Evolutionary conservation across 2,113 vertebrate species (phyloP).

Genomic region (Gallinago undulata): DNA sequence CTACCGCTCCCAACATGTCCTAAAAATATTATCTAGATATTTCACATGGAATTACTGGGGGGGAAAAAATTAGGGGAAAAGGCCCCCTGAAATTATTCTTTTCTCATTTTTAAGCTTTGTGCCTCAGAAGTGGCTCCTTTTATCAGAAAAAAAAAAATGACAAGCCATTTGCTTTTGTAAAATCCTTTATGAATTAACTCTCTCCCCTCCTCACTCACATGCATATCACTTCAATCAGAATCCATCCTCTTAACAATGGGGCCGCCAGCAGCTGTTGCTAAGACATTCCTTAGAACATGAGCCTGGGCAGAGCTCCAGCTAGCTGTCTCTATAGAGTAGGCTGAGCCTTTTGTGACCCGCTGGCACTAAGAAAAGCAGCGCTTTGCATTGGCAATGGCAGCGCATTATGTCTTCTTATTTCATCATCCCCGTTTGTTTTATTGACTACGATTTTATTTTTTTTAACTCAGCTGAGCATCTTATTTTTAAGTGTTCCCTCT

Average conservation of each 20-base stretch:
- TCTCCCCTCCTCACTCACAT: neutral
- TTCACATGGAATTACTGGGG: neutral
- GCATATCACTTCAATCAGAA: neutral
- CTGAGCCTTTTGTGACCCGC: slow-evolving; percentile 51
- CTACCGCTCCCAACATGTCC: neutral
- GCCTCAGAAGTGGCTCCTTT: neutral
- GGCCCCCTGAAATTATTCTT: neutral
- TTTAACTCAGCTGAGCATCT: neutral
- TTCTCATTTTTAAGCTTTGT: neutral
- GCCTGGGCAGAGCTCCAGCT: slow-evolving; percentile 52
- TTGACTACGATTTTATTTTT: neutral
- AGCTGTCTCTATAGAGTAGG: slow-evolving; percentile 23
- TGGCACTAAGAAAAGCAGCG: slow-evolving; percentile 14
- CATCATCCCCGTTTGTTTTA: neutral
- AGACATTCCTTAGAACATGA: slow-evolving; percentile 60
- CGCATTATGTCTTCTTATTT: neutral
- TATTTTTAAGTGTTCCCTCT: neutral
- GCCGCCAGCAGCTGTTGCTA: slow-evolving; percentile 56
- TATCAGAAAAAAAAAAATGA: neutral
- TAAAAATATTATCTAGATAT: neutral
- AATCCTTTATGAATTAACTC: slow-evolving; percentile 34
- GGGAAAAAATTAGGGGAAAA: neutral
- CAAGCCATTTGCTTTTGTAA: neutral
- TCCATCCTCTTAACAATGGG: slow-evolving; percentile 13
- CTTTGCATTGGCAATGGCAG: slow-evolving; percentile 18